phyloP scores from a whole-genome alignment of 2,888 invertebrate species.

The Aphidoletes aphidimyza region DNA sequence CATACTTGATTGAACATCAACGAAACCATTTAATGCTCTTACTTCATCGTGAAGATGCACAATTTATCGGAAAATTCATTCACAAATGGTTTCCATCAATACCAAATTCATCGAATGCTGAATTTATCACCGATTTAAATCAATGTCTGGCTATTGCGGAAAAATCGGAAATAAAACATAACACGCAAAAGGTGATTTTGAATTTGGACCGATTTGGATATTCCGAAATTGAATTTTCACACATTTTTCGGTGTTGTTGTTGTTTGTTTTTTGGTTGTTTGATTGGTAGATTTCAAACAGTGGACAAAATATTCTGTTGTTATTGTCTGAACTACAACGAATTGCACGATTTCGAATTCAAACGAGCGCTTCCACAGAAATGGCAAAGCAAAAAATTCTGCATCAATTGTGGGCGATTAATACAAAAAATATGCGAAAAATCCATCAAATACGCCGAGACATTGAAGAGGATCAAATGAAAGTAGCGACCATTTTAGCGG shows the following conservation, averaged over 20 bases:
- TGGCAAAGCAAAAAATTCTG: neutral
- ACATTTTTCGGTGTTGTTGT: neutral
- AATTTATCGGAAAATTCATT: neutral
- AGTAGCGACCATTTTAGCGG: neutral
- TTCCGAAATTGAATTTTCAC: neutral
- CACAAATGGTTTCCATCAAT: neutral
- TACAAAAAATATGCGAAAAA: neutral
- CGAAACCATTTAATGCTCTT: neutral
- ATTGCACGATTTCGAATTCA: slow-evolving; percentile 1
- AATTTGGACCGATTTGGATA: too few species aligned
- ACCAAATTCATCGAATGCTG: neutral
- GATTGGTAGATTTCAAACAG: neutral
- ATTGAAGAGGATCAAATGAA: slow-evolving; percentile 8
- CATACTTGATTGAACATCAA: slow-evolving; percentile 7
- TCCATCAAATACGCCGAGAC: neutral
- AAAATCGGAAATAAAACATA: neutral
- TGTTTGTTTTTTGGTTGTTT: neutral
- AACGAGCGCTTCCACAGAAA: neutral
- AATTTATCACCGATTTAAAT: neutral
- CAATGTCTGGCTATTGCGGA: neutral
- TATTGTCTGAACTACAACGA: neutral
- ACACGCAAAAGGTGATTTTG: neutral
- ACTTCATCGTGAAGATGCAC: neutral
- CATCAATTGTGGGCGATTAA: neutral
- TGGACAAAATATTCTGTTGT: neutral